Evolutionary conservation across 2,113 vertebrate species (phyloP).

Genomic region (Zosterops pallidus): DNA sequence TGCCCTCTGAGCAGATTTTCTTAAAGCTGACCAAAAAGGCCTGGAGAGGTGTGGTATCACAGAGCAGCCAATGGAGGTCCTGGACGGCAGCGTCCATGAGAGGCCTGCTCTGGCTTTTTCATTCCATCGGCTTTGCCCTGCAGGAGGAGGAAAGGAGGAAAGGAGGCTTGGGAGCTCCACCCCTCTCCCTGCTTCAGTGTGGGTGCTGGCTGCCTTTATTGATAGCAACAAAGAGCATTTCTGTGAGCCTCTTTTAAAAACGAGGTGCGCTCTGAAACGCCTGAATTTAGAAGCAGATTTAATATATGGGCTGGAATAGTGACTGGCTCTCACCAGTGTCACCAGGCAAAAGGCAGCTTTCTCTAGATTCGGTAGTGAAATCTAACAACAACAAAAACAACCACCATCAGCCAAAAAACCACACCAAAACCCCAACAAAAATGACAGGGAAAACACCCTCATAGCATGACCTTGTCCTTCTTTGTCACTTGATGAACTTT

Average conservation of each 20-base stretch:
- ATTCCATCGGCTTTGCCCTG: not conserved
- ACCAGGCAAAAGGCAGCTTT: not conserved
- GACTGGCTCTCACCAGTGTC: not conserved
- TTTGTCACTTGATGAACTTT: not conserved
- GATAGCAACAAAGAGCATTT: not conserved
- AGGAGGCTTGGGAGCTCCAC: not conserved
- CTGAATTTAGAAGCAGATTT: not conserved
- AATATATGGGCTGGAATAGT: not conserved
- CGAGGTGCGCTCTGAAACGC: not conserved
- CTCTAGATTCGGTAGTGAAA: not conserved
- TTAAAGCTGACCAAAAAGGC: not conserved
- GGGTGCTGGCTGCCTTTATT: not conserved
- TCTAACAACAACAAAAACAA: not conserved
- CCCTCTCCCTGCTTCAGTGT: not conserved
- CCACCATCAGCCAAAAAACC: not conserved
- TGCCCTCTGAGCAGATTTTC: not conserved
- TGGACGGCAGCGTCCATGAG: not conserved
- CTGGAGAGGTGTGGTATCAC: accelerated
- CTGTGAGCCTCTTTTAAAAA: not conserved
- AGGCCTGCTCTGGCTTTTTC: not conserved
- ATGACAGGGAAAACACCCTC: not conserved
- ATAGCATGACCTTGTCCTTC: not conserved
- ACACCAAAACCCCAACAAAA: not conserved
- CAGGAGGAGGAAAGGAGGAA: not conserved
- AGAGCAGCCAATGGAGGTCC: not conserved